Evolutionary conservation across 2,797 vertebrate genomes (phyloP), one percentile per base, ranked within the genome.

Genomic region (Xenentodon cancila): DNA sequence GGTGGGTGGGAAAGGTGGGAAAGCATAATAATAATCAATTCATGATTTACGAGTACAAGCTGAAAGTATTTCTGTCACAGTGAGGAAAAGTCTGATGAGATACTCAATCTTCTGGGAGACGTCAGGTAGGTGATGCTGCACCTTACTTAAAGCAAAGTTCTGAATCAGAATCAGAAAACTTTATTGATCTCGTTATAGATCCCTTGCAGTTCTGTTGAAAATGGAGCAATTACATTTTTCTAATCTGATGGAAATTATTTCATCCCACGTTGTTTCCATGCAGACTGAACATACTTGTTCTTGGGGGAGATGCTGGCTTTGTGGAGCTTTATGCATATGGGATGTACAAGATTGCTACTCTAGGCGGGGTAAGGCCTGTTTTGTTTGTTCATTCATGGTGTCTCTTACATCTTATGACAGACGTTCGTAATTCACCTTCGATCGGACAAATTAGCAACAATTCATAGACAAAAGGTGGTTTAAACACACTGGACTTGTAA

Each of bases 11-110:
- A 25, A 25, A 98, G 97, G 97, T 98, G 91, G 80, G 92, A 18
- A 12, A 27, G 1, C 8, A 55, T 59, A 68, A 67, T 32, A 20
- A 57, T 54, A 0, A 53, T 22, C 34, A 30, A 27, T 59, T 37
- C 9, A 18, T 9, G 17, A 12, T 55, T 13, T 51, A 20, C 13
- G 59, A 8, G 32, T 18, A 43, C 1, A 21, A 34, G 15, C n/a
- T 16, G 3, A 54, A 2, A 59, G 7, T 62, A 1, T 47, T 78
- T 73, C 6, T 50, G 6, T 73, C 87, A 62, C 90, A 99, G 98
- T 90, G 97, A 99, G 88, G 98, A 99, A 88, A 99, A 98, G 73
- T 98, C 97, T n/a, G 97, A 99, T 80, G 97, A 99, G 88, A 97
- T 98, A 71, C 95, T 97, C 89, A 99, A 98, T 82, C 96, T 99